Evolutionary conservation across 2,888 invertebrate species (phyloP).

Genomic region (Nyleta sp.): DNA sequence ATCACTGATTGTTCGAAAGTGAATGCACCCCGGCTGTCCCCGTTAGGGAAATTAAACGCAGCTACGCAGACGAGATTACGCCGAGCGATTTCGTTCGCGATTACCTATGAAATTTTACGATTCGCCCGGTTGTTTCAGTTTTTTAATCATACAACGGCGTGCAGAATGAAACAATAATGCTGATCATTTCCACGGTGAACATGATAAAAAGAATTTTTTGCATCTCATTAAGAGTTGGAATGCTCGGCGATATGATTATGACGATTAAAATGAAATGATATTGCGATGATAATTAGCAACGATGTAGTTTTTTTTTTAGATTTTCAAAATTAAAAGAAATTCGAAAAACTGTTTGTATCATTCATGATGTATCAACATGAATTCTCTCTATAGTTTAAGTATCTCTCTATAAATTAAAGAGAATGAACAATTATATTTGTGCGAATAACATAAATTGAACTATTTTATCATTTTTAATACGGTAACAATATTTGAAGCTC

Average conservation of each 20-base stretch:
- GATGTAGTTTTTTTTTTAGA: neutral
- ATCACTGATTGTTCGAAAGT: constrained; percentile 66
- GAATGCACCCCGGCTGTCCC: constrained; percentile 67
- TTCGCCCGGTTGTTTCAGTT: constrained; percentile 53
- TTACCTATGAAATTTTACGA: constrained; percentile 75
- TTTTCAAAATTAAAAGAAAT: neutral
- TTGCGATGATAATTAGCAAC: constrained; percentile 1
- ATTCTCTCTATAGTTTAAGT: too few species aligned
- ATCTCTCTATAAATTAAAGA: too few species aligned
- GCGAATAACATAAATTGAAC: too few species aligned
- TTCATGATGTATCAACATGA: too few species aligned
- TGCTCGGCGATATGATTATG: constrained; percentile 5
- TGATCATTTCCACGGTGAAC: constrained; percentile 2
- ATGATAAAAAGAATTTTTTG: constrained; percentile 28
- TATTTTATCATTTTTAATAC: too few species aligned
- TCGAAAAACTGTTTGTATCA: too few species aligned
- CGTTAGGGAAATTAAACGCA: constrained; percentile 75
- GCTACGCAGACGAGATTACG: constrained; percentile 71
- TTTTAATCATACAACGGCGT: constrained; percentile 44
- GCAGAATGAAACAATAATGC: constrained; percentile 17
- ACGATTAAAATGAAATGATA: constrained; percentile 19
- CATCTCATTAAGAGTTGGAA: constrained; percentile 8
- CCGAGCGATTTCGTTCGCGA: constrained; percentile 71
- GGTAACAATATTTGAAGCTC: too few species aligned
- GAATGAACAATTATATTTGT: too few species aligned